Percentiles rank a stretch among this genome's conserved stretches.
Evolutionary conservation across 37 sponge, comb jelly and placozoan genomes (phyloP).

Genomic region (Beroe forskalii): DNA sequence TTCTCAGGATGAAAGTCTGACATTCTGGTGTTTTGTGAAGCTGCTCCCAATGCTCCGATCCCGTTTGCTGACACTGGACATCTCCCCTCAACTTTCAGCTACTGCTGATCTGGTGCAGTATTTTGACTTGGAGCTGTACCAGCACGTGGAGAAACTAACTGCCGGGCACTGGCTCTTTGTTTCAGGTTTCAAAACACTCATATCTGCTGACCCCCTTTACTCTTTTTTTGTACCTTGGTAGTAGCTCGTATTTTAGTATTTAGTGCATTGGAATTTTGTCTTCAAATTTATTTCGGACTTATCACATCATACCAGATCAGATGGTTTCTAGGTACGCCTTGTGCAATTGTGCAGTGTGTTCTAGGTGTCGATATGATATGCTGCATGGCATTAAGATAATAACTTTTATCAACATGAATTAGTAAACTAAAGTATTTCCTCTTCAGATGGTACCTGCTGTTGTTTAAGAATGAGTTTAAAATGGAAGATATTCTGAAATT

Average conservation of each 20-base stretch:
- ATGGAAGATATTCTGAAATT: slow-evolving; percentile 10
- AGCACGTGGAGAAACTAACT: slow-evolving; percentile 36
- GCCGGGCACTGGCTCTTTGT: slow-evolving; percentile 54
- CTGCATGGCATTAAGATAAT: too few species aligned
- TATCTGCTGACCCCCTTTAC: too few species aligned
- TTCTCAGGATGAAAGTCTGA: slow-evolving; percentile 20
- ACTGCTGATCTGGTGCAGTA: slow-evolving; percentile 43
- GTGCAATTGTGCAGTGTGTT: too few species aligned
- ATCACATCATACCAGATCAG: neutral
- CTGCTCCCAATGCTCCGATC: neutral
- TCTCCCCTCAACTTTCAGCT: slow-evolving; percentile 42
- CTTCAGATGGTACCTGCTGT: slow-evolving; percentile 50
- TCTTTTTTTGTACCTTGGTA: too few species aligned
- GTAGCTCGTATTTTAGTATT: too few species aligned
- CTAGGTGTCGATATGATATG: too few species aligned
- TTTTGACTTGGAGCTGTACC: slow-evolving; percentile 10
- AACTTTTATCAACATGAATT: too few species aligned
- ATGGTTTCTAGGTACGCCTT: too few species aligned
- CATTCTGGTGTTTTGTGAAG: slow-evolving; percentile 64
- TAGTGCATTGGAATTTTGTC: too few species aligned
- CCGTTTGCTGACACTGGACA: slow-evolving; percentile 34
- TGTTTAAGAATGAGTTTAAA: slow-evolving; percentile 63
- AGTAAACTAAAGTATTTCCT: too few species aligned
- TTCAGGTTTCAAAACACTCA: neutral
- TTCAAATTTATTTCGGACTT: too few species aligned